Conservation (phyloP, 2,888 invertebrate species). For the Hypomecis atomaria region DNA sequence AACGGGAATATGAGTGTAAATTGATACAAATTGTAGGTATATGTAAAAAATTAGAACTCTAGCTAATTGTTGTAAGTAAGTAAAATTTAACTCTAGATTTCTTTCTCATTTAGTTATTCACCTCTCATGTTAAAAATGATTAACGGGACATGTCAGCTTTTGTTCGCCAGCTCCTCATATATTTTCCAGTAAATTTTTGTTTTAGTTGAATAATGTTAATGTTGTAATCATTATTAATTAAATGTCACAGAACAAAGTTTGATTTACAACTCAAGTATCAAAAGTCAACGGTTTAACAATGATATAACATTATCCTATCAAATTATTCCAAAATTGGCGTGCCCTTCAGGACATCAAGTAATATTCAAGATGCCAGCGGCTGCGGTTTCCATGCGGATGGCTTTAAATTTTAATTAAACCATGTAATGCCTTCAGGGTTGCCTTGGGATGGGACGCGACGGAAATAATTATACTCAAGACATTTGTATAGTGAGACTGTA, state of each 20-base stretch:
- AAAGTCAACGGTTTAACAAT: background rate
- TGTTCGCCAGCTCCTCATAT: too few species aligned
- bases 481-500: background rate
- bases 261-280: too few species aligned
- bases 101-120: too few species aligned
- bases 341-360: constrained; percentile 20
- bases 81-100: too few species aligned
- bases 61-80: too few species aligned
- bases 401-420: constrained; percentile 42
- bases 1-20: too few species aligned
- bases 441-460: constrained; percentile 8
- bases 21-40: too few species aligned
- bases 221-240: background rate
- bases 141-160: too few species aligned
- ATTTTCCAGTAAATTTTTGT: too few species aligned
- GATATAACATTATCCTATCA: background rate
- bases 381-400: constrained; percentile 39
- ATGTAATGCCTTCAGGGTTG: constrained; percentile 21
- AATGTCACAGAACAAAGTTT: background rate
- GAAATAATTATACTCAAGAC: background rate
- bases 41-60: too few species aligned
- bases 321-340: constrained; percentile 4
- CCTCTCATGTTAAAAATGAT: too few species aligned
- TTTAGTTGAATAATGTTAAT: too few species aligned
- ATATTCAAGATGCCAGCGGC: constrained; percentile 32